These are phyloP conservation scores for Otolemur garnettii DNA, from an alignment of 2,113 vertebrate genomes.

Conservation along the genomic window DNA sequence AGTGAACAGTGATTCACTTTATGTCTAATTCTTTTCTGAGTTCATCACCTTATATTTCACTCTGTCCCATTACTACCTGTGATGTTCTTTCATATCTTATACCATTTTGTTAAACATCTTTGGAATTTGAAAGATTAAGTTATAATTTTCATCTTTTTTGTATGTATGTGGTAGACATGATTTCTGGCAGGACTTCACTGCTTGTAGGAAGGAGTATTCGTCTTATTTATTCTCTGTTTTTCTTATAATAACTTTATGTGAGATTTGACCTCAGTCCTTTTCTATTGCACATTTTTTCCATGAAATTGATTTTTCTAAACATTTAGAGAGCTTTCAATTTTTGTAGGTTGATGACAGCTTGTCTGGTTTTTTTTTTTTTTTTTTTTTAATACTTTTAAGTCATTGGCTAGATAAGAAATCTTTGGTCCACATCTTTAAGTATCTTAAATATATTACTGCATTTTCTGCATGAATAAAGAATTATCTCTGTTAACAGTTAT, in stretches of 20 bases:
- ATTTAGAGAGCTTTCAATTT: background rate
- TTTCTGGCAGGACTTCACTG: background rate
- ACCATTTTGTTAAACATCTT: background rate
- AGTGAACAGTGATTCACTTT: background rate
- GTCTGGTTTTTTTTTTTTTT: slow-evolving; percentile 45
- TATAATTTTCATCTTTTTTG: background rate
- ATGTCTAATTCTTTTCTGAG: background rate
- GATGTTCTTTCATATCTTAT: background rate
- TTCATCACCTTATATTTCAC: background rate
- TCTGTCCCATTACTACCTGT: background rate
- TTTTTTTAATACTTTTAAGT: background rate
- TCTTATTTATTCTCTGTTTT: background rate
- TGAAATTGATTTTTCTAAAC: background rate
- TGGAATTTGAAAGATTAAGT: slow-evolving; percentile 9
- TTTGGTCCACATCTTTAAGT: slow-evolving; percentile 34
- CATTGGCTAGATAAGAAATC: slow-evolving; percentile 20
- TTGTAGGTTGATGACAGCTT: background rate
- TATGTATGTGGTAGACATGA: background rate
- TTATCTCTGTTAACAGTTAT: background rate
- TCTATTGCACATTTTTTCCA: background rate
- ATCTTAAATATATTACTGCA: background rate
- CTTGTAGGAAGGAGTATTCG: background rate
- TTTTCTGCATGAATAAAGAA: slow-evolving; percentile 36
- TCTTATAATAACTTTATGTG: background rate
- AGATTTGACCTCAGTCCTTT: background rate